Evolutionary conservation across 2,888 invertebrate genomes (phyloP).

Genomic region (Napeogenes sylphis): DNA sequence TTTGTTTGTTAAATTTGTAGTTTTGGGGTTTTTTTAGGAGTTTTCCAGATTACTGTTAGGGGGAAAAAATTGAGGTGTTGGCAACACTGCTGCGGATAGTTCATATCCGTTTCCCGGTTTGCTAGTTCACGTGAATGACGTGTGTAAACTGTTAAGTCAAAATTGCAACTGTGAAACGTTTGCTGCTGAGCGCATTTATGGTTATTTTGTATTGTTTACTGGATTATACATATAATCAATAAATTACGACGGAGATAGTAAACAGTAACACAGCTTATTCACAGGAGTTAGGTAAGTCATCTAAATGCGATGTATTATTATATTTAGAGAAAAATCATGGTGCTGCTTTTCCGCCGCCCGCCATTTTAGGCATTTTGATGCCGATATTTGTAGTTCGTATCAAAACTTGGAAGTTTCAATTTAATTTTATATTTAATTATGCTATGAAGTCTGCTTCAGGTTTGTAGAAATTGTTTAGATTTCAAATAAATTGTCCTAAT

Average conservation of each 20-base stretch:
- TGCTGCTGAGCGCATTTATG: neutral
- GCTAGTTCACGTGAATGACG: slow-evolving; percentile 6
- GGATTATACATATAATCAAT: neutral
- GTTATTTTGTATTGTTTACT: neutral
- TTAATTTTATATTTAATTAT: too few relatives aligned
- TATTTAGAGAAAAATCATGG: too few relatives aligned
- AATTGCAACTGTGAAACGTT: neutral
- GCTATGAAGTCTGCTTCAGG: neutral
- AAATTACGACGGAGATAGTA: neutral
- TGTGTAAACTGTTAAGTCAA: too few relatives aligned
- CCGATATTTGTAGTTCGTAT: too few relatives aligned
- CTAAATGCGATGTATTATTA: too few relatives aligned
- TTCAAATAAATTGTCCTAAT: neutral
- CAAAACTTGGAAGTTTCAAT: too few relatives aligned
- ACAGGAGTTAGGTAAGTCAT: neutral
- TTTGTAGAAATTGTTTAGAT: neutral
- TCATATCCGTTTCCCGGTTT: slow-evolving; percentile 5
- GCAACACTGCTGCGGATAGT: neutral
- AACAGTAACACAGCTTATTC: neutral
- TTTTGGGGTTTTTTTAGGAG: too few relatives aligned
- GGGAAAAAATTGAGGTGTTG: too few relatives aligned
- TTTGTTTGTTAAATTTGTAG: too few relatives aligned
- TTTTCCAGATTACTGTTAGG: too few relatives aligned
- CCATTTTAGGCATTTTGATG: slow-evolving; percentile 4
- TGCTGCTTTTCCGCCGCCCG: neutral